Conservation (phyloP, 2,888 invertebrate genomes). For the Diarsia dahlii region DNA sequence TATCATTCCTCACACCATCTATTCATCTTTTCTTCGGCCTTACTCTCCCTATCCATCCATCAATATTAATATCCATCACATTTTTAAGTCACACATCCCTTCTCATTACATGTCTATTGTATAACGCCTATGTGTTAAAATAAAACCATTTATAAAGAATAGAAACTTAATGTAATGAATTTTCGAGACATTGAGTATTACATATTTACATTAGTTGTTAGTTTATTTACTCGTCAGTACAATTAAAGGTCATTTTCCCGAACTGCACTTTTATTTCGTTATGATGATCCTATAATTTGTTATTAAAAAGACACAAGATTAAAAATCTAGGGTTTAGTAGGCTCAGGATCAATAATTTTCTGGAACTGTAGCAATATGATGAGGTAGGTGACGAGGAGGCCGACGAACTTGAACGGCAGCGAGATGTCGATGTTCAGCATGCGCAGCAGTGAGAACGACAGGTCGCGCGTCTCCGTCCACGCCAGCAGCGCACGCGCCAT, state of each 20-base stretch:
- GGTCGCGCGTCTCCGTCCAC: constrained; percentile 79
- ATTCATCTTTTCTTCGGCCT: too few relatives aligned
- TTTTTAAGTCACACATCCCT: too few relatives aligned
- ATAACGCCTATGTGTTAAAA: not conserved
- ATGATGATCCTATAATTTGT: not conserved
- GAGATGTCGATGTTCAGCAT: constrained; percentile 83
- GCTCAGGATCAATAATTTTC: constrained; percentile 76
- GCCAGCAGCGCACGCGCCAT: constrained; percentile 80
- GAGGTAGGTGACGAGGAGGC: constrained; percentile 82
- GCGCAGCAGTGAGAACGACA: constrained; percentile 82
- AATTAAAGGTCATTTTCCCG: not conserved
- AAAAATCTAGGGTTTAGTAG: not conserved
- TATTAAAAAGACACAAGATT: not conserved
- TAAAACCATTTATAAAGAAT: not conserved
- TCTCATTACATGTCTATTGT: too few relatives aligned
- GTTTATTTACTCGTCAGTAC: not conserved
- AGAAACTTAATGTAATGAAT: constrained; percentile 3
- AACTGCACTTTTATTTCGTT: not conserved
- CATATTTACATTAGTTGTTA: too few relatives aligned
- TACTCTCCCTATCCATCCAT: too few relatives aligned
- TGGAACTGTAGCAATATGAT: constrained; percentile 84
- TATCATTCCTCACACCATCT: too few relatives aligned
- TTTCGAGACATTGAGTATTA: not conserved
- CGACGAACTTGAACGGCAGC: constrained; percentile 82
- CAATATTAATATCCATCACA: too few relatives aligned